Evolutionary conservation across 2,113 vertebrate genomes (phyloP), one percentile per base, ranked within the genome.

Genomic region (Silurus asotus): DNA sequence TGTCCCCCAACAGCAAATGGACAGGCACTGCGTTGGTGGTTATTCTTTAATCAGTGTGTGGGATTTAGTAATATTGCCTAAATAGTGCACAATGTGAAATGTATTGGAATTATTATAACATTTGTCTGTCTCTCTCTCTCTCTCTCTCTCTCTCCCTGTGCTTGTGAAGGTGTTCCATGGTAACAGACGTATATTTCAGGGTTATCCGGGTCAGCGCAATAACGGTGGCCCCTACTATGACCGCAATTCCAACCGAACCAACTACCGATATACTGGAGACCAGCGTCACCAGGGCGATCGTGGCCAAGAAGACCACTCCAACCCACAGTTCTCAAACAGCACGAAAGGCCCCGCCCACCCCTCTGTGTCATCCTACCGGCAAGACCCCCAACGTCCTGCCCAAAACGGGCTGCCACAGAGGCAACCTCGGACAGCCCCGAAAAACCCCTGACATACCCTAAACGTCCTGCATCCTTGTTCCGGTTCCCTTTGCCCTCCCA

Each of bases 371-470:
- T 61, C 64, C 82, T 58, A 81, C 88, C 91, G 91, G 88, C 92
- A 92, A 69, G 94, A 94, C 70, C 37, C 37, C 37, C 37, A 37
- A 37, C 91, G 91, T 6, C 77, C 91, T 49, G 62, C 93, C 81
- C 85, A 94, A 75, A 94, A 93, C 37, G 96, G 95, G 87, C 95
- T 98, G 69, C 97, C 96, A 7, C 97, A 97, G 86, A 94, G 97
- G 89, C 96, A 92, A 90, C 96, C 96, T 51, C 92, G 96, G 90
- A 95, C 94, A 74, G 20, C 82, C 37, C 82, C 82, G 85, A 94
- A 92, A 89, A 92, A 92, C 89, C 92, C 93, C 90, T 87, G 94
- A 96, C 92, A 90, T 74, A 25, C 84, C 89, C 92, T 74, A 88
- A 92, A 53, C 87, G 11, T 3, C 56, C 58, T 61, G 62, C 25